Evolutionary conservation across 2,113 vertebrate genomes (phyloP).

Genomic region (Cochlearius cochlearius): DNA sequence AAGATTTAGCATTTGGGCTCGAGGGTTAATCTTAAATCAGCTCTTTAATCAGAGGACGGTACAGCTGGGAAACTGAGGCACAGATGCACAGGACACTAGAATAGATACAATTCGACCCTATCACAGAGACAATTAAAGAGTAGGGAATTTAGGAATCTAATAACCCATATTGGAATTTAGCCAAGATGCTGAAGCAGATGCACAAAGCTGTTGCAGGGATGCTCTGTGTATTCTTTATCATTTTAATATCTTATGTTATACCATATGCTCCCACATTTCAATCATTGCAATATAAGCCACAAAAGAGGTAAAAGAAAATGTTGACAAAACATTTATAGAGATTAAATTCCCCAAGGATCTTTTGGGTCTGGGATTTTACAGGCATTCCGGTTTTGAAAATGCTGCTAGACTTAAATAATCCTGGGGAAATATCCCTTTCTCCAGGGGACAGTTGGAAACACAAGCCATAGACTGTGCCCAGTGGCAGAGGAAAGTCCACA

Average conservation of each 20-base stretch:
- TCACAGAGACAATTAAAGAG: constrained; percentile 55
- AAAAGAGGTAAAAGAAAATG: constrained; percentile 64
- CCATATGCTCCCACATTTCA: constrained; percentile 65
- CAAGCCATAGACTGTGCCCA: neutral
- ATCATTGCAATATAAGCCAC: constrained; percentile 54
- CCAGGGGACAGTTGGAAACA: constrained; percentile 15
- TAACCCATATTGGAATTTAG: constrained; percentile 59
- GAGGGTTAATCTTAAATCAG: constrained; percentile 14
- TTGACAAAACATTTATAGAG: constrained; percentile 53
- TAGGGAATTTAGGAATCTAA: constrained; percentile 65
- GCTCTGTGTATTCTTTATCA: constrained; percentile 66
- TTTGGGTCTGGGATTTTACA: constrained; percentile 39
- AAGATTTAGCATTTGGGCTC: neutral
- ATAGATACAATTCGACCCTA: neutral
- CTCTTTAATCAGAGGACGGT: constrained; percentile 23
- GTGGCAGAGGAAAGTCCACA: neutral
- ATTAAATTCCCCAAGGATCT: constrained; percentile 41
- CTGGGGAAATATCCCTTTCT: constrained; percentile 56
- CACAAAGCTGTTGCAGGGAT: constrained; percentile 62
- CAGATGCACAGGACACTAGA: constrained; percentile 47
- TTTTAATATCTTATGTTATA: constrained; percentile 68
- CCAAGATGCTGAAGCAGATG: constrained; percentile 62
- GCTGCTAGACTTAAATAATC: constrained; percentile 72
- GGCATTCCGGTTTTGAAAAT: constrained; percentile 26
- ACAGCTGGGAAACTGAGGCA: constrained; percentile 66